Evolutionary conservation across 2,113 vertebrate species (phyloP).

Genomic region (Anser cygnoides): DNA sequence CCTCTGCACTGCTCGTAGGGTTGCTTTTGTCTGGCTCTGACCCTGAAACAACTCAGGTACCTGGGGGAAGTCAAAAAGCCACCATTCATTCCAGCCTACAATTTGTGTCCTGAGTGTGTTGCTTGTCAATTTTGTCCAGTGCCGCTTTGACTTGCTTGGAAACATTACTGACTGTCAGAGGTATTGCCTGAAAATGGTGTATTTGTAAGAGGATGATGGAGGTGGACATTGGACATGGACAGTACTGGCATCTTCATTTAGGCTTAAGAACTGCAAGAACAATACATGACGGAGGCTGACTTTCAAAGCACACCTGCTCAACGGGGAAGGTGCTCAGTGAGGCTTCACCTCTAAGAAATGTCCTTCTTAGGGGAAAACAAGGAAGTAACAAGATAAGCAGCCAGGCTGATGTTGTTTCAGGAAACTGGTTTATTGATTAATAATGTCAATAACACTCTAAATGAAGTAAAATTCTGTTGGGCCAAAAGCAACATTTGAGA

Average conservation of each 20-base stretch:
- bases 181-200: not conserved
- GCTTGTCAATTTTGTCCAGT: not conserved
- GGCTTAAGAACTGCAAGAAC: not conserved
- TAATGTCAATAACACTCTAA: not conserved
- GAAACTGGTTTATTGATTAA: not conserved
- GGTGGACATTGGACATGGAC: not conserved
- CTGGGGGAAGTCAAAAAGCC: not conserved
- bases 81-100: not conserved
- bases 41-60: not conserved
- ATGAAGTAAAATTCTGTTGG: not conserved
- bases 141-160: not conserved
- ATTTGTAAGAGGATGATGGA: not conserved
- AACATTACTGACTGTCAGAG: not conserved
- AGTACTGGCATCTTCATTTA: not conserved
- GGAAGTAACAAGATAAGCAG: not conserved
- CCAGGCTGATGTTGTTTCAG: not conserved
- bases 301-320: not conserved
- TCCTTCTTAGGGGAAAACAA: not conserved
- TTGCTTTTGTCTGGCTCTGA: not conserved
- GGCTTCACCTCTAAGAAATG: not conserved
- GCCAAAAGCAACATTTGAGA: not conserved
- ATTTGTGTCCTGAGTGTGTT: accelerated
- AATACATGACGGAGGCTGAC: not conserved
- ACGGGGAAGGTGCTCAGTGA: not conserved
- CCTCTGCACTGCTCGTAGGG: not conserved